Percentiles rank a stretch among this genome's conserved stretches.
Evolutionary conservation across 2,113 vertebrate genomes (phyloP).

Genomic region (Pseudopodoces humilis): DNA sequence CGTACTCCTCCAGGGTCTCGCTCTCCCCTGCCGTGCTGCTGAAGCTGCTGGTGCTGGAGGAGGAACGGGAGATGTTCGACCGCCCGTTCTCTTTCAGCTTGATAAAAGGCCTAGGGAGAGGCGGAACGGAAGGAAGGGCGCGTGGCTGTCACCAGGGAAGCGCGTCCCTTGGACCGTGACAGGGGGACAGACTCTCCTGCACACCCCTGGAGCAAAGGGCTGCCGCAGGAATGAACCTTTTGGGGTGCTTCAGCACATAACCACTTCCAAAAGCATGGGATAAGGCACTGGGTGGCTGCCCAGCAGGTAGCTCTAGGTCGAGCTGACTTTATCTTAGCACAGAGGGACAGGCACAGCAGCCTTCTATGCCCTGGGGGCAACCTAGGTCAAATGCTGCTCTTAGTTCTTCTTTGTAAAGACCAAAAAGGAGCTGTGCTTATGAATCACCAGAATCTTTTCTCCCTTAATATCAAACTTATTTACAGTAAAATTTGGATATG

Average conservation of each 20-base stretch:
- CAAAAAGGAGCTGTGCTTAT: background rate
- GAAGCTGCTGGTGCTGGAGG: constrained; percentile 92
- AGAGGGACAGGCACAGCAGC: background rate
- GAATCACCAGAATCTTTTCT: background rate
- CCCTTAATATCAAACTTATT: background rate
- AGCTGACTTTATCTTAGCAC: background rate
- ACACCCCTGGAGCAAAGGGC: background rate
- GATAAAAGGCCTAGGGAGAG: constrained; percentile 72
- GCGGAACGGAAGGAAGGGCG: background rate
- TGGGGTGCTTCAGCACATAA: fast-evolving
- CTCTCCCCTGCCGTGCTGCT: constrained; percentile 86
- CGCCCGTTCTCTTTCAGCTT: constrained; percentile 89
- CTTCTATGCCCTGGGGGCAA: fast-evolving
- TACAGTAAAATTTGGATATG: background rate
- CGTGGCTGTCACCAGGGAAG: background rate
- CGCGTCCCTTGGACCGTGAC: fast-evolving
- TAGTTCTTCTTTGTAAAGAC: background rate
- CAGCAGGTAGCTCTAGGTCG: background rate
- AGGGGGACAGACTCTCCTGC: background rate
- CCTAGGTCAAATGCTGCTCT: background rate
- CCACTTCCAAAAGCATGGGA: fast-evolving
- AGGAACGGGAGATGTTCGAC: constrained; percentile 90
- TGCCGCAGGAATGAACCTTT: fast-evolving
- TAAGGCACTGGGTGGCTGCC: background rate
- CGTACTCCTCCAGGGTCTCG: constrained; percentile 86